Evolutionary conservation across 1,140 invertebrate species (phyloP).

Genomic region (Drosophila fuyamai): DNA sequence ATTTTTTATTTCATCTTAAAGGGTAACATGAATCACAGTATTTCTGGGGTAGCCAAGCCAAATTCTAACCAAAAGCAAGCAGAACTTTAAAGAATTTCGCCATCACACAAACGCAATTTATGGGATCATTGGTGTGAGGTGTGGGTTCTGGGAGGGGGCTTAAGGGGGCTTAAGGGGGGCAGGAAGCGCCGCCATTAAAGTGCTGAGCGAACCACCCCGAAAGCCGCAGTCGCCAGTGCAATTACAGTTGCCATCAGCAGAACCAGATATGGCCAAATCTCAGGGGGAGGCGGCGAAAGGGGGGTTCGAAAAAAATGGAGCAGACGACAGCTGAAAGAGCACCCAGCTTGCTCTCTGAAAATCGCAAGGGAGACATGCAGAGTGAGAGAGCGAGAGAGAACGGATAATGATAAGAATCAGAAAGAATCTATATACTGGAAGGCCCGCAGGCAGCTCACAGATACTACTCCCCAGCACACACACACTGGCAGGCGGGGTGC

Average conservation of each 20-base stretch:
- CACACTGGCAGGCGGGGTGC: conserved; percentile 7
- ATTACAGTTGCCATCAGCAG: conserved; percentile 68
- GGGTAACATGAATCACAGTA: not conserved
- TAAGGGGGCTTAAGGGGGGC: conserved; percentile 7
- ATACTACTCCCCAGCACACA: conserved; percentile 14
- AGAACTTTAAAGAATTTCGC: conserved; percentile 21
- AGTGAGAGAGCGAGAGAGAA: conserved; percentile 28
- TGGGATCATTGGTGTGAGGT: conserved; percentile 4
- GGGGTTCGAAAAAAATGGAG: conserved; percentile 57
- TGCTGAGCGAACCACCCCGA: conserved; percentile 43
- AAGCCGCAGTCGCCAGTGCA: conserved; percentile 73
- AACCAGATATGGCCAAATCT: conserved; percentile 30
- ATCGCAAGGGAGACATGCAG: conserved; percentile 26
- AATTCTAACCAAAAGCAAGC: not conserved
- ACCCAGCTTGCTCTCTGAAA: conserved; percentile 54
- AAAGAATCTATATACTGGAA: conserved; percentile 69
- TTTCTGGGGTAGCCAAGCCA: too few relatives aligned
- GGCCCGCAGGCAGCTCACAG: conserved; percentile 34
- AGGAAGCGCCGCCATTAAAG: conserved; percentile 63
- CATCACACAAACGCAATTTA: conserved; percentile 8
- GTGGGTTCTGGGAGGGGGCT: not conserved
- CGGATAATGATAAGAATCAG: conserved; percentile 63
- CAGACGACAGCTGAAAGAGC: conserved; percentile 67
- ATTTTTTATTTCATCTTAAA: not conserved
- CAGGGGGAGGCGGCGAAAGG: not conserved